Evolutionary conservation across 1,140 invertebrate genomes (phyloP).

Genomic region (Chionoecetes opilio): DNA sequence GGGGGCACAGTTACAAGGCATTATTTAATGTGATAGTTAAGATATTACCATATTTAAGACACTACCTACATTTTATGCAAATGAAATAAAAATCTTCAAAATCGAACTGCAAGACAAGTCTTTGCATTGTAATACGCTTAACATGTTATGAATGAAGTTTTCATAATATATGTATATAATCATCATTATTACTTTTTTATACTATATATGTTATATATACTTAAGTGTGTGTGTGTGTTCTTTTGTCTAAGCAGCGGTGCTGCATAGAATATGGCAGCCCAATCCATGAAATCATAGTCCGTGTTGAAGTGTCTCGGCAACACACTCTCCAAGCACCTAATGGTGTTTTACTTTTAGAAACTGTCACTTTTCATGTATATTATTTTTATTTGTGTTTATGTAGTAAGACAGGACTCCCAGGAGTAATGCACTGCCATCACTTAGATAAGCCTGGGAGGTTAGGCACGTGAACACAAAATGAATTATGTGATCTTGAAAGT

Average conservation of each 20-base stretch:
- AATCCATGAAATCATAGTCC: neutral
- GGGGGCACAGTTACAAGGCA: neutral
- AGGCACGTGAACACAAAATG: conserved; percentile 17
- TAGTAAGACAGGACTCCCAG: conserved; percentile 33
- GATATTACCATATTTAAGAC: neutral
- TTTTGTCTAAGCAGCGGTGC: too few relatives aligned
- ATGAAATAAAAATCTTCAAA: conserved; percentile 31
- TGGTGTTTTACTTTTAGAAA: too few relatives aligned
- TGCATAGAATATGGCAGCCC: neutral
- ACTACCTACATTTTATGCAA: neutral
- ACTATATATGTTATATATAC: too few relatives aligned
- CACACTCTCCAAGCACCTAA: too few relatives aligned
- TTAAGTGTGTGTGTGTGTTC: too few relatives aligned
- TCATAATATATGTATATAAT: conserved; percentile 55
- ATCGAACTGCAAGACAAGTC: neutral
- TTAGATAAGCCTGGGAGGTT: neutral
- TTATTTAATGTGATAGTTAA: neutral
- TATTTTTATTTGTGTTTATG: conserved; percentile 35
- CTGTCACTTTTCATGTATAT: neutral
- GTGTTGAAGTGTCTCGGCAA: too few relatives aligned
- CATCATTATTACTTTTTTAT: neutral
- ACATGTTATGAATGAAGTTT: neutral
- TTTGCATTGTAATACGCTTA: neutral
- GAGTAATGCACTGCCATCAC: conserved; percentile 27
- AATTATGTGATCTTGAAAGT: neutral